Percentiles rank a stretch among this genome's conserved stretches.
phyloP scores from a whole-genome alignment of 1,140 invertebrate genomes.

The Aricia agestis region DNA sequence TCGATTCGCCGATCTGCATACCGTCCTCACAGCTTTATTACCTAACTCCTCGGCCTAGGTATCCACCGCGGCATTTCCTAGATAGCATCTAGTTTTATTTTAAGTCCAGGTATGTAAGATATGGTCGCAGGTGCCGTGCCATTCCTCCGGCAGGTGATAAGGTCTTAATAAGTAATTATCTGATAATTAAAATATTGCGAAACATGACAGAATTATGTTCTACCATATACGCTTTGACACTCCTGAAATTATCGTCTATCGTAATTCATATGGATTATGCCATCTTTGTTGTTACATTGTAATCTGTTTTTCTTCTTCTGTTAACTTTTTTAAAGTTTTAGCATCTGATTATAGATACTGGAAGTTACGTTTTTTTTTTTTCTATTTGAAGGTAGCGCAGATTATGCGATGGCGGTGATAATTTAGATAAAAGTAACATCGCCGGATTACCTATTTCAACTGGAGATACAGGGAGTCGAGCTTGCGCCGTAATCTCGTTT shows the following conservation, averaged over 20 bases:
- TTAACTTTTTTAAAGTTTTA: not conserved
- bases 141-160: conserved; percentile 2
- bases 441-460: not conserved
- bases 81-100: conserved; percentile 7
- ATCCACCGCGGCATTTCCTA: not conserved
- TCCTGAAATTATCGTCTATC: not conserved
- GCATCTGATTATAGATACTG: too few species aligned
- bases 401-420: not conserved
- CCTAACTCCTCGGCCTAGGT: not conserved
- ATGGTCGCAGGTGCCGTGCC: conserved; percentile 12
- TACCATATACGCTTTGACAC: not conserved
- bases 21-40: not conserved
- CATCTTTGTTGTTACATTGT: not conserved
- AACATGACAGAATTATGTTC: not conserved
- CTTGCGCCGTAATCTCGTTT: conserved; percentile 9
- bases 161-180: conserved; percentile 5
- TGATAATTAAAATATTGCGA: conserved; percentile 5
- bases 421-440: conserved; percentile 10
- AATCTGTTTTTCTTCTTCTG: too few species aligned
- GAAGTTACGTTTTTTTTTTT: not conserved
- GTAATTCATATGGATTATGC: not conserved
- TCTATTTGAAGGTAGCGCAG: not conserved
- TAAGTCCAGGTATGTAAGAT: not conserved
- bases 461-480: not conserved
- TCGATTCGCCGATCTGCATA: not conserved